Base-by-base conservation (phyloP, 2,888 invertebrate genomes). In the Odontomyia ornata region DNA sequence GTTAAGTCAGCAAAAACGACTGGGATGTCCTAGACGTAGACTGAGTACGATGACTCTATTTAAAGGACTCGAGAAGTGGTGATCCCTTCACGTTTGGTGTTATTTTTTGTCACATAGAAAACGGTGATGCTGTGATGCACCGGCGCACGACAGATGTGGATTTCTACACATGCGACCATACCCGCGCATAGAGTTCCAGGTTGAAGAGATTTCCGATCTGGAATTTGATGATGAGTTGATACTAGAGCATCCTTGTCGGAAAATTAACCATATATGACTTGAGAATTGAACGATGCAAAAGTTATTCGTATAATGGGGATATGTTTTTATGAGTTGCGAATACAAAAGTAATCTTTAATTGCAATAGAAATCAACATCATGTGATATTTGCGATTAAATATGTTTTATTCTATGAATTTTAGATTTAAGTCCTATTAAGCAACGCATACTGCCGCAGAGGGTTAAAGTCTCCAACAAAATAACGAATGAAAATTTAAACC, bases 1-100 rank as follows among this genome's bases (percentile, higher is more conserved):
- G 64, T 28, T 9, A 5, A 7, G 11, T 28, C 7, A 5, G 36
- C 30, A 64, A 21, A 13, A 30, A 13, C 30, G 4, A 15, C 0
- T 2, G 13, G 64, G 27, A 28, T 30, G 11, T 64, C 64, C 64
- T 64, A 64, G 27, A 64, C 60, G 25, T 4, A 1, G 25, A 23
- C n/a, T 13, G 28, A 21, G 72, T 13, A 30, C 13, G 36, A 36
- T 9, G 3, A 3, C 7, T 75, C 77, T 77, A 75, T 77, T 77
- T 78, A 76, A 76, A 73, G 76, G 76, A 76, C 36, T 67, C 73
- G 62, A 78, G 25, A 78, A 69, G 73, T 76, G 76, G 67, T 60
- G 78, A 69, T 76, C 78, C 78, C 78, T 76, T 73, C 76, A 27
- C 43, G 28, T 73, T 64, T 52, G 21, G 72, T 36, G 78, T 75